Evolutionary conservation across 2,888 invertebrate genomes (phyloP), one percentile per base, ranked within the genome.

Genomic region (Aspidapion aeneum): DNA sequence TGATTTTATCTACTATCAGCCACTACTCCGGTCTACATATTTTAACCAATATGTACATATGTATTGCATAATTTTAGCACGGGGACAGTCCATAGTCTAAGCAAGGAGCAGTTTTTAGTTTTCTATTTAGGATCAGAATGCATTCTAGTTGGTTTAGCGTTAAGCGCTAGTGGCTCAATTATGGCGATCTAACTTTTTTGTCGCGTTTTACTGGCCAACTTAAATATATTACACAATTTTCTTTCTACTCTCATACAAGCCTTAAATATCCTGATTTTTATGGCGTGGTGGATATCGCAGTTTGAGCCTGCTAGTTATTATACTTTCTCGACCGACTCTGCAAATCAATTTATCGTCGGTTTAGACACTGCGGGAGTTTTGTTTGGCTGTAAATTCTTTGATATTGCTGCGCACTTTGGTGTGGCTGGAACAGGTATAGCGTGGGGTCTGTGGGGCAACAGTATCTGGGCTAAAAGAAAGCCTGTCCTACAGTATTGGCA

Each of bases 381-480:
- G 5, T 77, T 94, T 64, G 88, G 93, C 52, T 99, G 97, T 96
- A 90, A 87, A 77, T 85, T 94, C 72, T 94, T 99, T 75, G 99
- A 99, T 79, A 98, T 99, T 80, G 98, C 98, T 1, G 98, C 96
- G n/a, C 98, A 99, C 88, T 86, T 99, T 68, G 96, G 97, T 18
- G 98, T 98, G 35, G 91, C 93, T 52, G 75, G 93, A 51, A 94
- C 91, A 82, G 98, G 98, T 83, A 86, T 98, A 73, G 84, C 83
- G 62, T 93, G 91, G 88, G 86, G 89, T 68, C 79, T 82, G 62
- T 90, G 87, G 87, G 91, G 91, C 12, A 84, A 85, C 60, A 77
- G 84, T 58, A 76, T 92, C 64, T 93, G 92, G 92, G 85, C 85
- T 68, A 88, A 89, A 73, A 81, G 90, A 72, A 88, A 89, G 73